Evolutionary conservation across 2,113 vertebrate species (phyloP).

Genomic region (Heterotis niloticus): DNA sequence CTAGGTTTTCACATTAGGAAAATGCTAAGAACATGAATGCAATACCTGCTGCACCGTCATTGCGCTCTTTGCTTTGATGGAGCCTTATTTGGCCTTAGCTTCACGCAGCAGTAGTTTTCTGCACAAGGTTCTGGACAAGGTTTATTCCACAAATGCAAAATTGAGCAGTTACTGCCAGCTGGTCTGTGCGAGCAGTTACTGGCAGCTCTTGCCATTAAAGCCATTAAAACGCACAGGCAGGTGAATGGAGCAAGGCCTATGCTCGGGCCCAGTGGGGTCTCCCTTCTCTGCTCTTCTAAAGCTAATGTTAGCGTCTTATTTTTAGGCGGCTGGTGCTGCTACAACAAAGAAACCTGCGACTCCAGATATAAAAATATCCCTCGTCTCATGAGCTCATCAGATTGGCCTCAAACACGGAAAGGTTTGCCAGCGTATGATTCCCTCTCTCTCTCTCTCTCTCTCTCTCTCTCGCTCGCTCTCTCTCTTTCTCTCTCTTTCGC

Average conservation of each 20-base stretch:
- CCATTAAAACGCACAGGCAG: not conserved
- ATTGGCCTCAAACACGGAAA: conserved; percentile 67
- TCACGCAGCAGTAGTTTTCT: too few species aligned
- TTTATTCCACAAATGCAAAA: too few species aligned
- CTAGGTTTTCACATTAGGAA: too few species aligned
- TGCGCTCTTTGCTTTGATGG: too few species aligned
- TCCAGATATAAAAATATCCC: conserved; percentile 73
- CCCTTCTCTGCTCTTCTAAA: conserved; percentile 29
- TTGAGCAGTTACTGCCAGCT: not conserved
- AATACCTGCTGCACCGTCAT: too few species aligned
- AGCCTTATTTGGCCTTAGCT: too few species aligned
- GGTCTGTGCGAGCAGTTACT: not conserved
- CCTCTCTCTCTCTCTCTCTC: too few species aligned
- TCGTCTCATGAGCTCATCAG: conserved; percentile 68
- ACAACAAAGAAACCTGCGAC: conserved; percentile 75
- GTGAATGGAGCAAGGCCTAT: conserved; percentile 31
- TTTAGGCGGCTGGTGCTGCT: conserved; percentile 73
- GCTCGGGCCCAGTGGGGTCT: conserved; percentile 41
- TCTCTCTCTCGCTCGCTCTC: too few species aligned
- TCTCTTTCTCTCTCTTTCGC: too few species aligned
- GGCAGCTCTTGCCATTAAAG: not conserved
- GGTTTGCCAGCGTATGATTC: conserved; percentile 52
- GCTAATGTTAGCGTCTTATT: conserved; percentile 61
- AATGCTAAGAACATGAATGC: too few species aligned
- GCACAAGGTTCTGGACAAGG: too few species aligned